Conservation (phyloP, 1,140 invertebrate genomes). For the Temnothorax curvispinosus region DNA sequence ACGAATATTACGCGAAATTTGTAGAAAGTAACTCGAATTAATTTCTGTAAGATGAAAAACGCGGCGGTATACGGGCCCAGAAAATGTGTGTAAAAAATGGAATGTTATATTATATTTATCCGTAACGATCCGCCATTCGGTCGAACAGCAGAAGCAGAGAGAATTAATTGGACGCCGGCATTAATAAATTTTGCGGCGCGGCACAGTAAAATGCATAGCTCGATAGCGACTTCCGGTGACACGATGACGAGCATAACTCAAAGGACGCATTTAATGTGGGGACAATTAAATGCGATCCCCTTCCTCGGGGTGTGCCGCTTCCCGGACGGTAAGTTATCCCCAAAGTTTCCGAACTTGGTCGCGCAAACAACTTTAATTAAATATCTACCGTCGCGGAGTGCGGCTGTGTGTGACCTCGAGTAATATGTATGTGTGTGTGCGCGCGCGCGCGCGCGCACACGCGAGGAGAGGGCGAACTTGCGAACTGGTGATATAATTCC, state of each 20-base stretch:
- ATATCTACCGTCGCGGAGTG: conserved; percentile 76
- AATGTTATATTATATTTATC: conserved; percentile 32
- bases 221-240: conserved; percentile 67
- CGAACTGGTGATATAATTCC: conserved; percentile 69
- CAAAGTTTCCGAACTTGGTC: conserved; percentile 80
- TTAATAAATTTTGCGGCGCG: conserved; percentile 64
- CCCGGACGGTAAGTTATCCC: conserved; percentile 79
- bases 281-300: conserved; percentile 80
- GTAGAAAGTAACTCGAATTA: neutral
- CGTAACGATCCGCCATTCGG: conserved; percentile 23
- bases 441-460: neutral
- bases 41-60: neutral
- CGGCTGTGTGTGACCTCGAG: neutral
- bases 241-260: conserved; percentile 74
- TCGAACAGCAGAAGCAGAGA: conserved; percentile 5
- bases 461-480: neutral
- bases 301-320: conserved; percentile 8
- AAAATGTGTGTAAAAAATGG: neutral
- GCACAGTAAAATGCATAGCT: conserved; percentile 34
- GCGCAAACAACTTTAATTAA: conserved; percentile 84
- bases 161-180: conserved; percentile 46
- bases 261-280: conserved; percentile 73
- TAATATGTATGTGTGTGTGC: neutral
- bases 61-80: neutral
- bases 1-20: neutral